Evolutionary conservation across 2,888 invertebrate genomes (phyloP).

Genomic region (Vannuccia rotundouncinata): DNA sequence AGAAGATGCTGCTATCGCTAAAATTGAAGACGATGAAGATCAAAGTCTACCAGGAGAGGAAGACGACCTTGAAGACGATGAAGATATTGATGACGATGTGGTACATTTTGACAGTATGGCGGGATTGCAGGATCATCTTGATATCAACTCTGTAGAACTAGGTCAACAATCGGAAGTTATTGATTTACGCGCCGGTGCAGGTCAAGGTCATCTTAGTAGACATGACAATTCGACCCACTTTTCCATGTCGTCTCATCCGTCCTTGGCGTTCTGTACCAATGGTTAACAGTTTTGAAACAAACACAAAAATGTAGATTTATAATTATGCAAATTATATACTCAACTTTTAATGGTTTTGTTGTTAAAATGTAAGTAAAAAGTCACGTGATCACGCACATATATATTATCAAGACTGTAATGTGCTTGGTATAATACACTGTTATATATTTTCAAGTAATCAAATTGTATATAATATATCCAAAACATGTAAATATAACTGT

Average conservation of each 20-base stretch:
- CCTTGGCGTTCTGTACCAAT: slow-evolving; percentile 2
- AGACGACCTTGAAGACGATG: neutral
- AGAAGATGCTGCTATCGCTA: neutral
- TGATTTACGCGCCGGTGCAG: neutral
- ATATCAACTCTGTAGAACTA: neutral
- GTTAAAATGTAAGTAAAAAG: no score
- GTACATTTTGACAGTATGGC: neutral
- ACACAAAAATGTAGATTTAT: no score
- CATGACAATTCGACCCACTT: neutral
- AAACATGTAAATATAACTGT: no score
- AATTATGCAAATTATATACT: no score
- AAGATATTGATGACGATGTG: neutral
- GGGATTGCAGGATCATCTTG: neutral
- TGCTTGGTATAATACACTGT: no score
- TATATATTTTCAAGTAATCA: no score
- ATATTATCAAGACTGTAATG: no score
- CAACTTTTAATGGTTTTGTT: no score
- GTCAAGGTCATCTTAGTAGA: neutral
- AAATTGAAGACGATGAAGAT: slow-evolving; percentile 1
- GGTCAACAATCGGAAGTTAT: neutral
- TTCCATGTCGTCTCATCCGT: neutral
- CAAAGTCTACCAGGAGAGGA: neutral
- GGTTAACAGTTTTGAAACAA: no score
- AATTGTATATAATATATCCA: no score
- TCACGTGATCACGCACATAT: no score